Evolutionary conservation across 2,888 invertebrate genomes (phyloP), one percentile per base, ranked within the genome.

Genomic region (Pocota personata): DNA sequence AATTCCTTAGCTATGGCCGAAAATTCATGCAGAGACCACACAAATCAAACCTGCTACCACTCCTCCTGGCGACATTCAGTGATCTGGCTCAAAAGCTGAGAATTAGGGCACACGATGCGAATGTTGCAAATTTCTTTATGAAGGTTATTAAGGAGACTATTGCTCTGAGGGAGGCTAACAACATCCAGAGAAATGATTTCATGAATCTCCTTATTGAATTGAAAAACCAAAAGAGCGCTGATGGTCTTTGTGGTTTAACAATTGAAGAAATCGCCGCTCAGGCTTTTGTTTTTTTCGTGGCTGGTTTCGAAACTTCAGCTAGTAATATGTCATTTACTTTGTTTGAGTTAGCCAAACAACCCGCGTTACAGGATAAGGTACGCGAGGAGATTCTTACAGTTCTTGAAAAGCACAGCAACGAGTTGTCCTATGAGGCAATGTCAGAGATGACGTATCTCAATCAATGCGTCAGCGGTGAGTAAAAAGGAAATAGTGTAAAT

Each of bases 281-380:
- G 75, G 93, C 94, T 2, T 92, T 94, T 32, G 89, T 93, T 0
- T 94, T 95, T 87, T 93, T 94, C 75, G 77, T 90, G 0, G 94
- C 94, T 32, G 94, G 94, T 0, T 94, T 93, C 76, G 94, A 94
- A 89, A 94, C 94, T 0, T 94, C 94, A 7, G 91, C 92, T 12
- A 92, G 93, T n/a, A 92, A 93, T 2, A 90, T 93, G 88, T 92
- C 92, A 52, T 94, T 92, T 83, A 91, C 91, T 1, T 88, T 94
- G 12, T 94, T 92, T 87, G 93, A 94, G 88, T 88, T 94, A 40
- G 93, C 94, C 1, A 89, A 91, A 8, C 92, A 94, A 88, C 92
- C 90, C 0, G 89, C 92, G 0, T 87, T 93, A 2, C 94, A 94
- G 86, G 89, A 91, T 0, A 93, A 90, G 67, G 86, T 93, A 0